Evolutionary conservation across 1,140 invertebrate species (phyloP).

Genomic region (Mizuhopecten yessoensis): DNA sequence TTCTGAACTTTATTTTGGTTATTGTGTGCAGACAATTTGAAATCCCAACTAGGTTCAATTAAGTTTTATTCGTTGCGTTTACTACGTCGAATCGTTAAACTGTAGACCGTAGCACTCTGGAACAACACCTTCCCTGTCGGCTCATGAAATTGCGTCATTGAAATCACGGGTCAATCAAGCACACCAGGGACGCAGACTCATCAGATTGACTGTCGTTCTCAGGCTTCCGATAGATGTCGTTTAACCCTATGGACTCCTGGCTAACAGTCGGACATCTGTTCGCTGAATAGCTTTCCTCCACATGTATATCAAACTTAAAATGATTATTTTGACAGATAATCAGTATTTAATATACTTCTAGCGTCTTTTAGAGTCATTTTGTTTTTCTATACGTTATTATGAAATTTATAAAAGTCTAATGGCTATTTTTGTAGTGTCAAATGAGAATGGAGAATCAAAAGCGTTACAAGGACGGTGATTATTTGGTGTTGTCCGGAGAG

Average conservation of each 20-base stretch:
- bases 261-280: background rate
- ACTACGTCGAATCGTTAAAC: background rate
- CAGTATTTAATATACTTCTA: background rate
- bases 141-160: conserved; percentile 7
- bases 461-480: too few species aligned
- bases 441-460: too few species aligned
- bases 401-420: too few species aligned
- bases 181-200: background rate
- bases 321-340: background rate
- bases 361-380: too few species aligned
- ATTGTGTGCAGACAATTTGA: background rate
- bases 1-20: background rate
- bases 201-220: background rate
- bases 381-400: background rate
- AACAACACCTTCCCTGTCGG: background rate
- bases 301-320: background rate
- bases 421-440: too few species aligned
- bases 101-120: background rate
- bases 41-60: conserved; percentile 39
- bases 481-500: too few species aligned
- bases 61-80: conserved; percentile 19
- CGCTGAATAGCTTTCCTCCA: background rate
- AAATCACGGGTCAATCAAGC: conserved; percentile 16
- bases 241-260: background rate
- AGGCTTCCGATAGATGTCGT: background rate